These are phyloP conservation scores for Manis crassicaudata DNA, from an alignment of 2,797 vertebrate genomes.

Conservation along the genomic window DNA sequence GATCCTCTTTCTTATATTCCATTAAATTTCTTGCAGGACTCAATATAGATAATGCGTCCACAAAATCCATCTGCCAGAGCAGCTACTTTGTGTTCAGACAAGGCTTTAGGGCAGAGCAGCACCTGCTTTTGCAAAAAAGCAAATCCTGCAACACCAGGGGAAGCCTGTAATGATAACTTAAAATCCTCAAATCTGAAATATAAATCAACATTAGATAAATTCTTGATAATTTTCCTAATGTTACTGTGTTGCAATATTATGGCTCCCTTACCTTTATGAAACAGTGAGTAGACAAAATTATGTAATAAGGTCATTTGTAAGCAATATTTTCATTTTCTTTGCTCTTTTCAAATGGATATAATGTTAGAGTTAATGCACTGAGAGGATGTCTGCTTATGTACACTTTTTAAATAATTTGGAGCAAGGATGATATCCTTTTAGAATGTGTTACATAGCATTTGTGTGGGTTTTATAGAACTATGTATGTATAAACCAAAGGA, in stretches of 20 bases:
- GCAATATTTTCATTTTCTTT: conserved; percentile 64
- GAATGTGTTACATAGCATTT: not conserved
- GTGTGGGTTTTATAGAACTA: conserved; percentile 20
- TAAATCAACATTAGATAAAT: conserved; percentile 50
- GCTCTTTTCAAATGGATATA: conserved; percentile 52
- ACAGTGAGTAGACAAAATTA: conserved; percentile 38
- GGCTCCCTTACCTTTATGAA: conserved; percentile 53
- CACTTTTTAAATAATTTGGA: conserved; percentile 57
- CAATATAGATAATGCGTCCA: not conserved
- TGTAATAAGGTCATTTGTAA: conserved; percentile 61
- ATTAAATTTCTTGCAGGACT: not conserved
- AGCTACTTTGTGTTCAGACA: not conserved
- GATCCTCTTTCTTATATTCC: not conserved
- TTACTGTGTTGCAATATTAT: not conserved
- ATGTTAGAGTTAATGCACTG: conserved; percentile 28
- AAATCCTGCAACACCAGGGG: not conserved
- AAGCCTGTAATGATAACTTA: conserved; percentile 33
- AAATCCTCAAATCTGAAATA: conserved; percentile 16
- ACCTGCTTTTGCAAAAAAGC: not conserved
- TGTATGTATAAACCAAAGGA: conserved; percentile 38
- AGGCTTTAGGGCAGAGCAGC: not conserved
- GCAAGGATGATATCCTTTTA: not conserved
- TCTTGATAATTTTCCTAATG: conserved; percentile 53
- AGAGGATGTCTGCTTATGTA: not conserved
- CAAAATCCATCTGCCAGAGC: not conserved